Conservation (phyloP, 2,113 vertebrate genomes). For the Perccottus glenii region DNA sequence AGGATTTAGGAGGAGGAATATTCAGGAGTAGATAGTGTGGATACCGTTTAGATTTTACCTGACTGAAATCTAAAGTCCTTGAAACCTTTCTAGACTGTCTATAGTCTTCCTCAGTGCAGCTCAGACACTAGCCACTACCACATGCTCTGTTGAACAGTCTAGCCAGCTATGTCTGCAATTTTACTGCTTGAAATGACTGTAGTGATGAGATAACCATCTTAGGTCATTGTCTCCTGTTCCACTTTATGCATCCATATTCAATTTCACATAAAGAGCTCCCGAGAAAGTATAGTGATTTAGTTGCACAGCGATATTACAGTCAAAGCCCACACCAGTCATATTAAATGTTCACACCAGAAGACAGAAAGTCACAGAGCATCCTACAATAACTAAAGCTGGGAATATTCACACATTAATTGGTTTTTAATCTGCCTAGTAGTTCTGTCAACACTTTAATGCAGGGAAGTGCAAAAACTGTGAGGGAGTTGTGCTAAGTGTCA, state of each 20-base stretch:
- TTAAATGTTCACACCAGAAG: slow-evolving; percentile 49
- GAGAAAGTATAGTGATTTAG: slow-evolving; percentile 66
- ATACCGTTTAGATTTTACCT: no score
- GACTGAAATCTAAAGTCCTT: slow-evolving; percentile 4
- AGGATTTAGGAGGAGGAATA: slow-evolving; percentile 35
- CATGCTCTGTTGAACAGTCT: neutral
- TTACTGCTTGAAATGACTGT: slow-evolving; percentile 26
- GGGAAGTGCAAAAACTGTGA: slow-evolving; percentile 51
- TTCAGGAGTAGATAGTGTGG: slow-evolving; percentile 10
- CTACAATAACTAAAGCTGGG: slow-evolving; percentile 4
- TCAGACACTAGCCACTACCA: no score
- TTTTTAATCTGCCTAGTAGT: slow-evolving; percentile 30
- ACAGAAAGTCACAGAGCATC: slow-evolving; percentile 36
- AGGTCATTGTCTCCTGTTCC: slow-evolving; percentile 62
- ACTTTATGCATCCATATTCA: slow-evolving; percentile 65
- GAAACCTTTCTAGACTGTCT: no score
- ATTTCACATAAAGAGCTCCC: slow-evolving; percentile 67
- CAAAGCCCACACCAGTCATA: slow-evolving; percentile 49
- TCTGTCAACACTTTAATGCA: slow-evolving; percentile 31
- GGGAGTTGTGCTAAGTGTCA: slow-evolving; percentile 56
- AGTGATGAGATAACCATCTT: slow-evolving; percentile 36
- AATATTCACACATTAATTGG: slow-evolving; percentile 31
- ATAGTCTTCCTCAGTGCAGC: no score
- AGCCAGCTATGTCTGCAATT: slow-evolving; percentile 15
- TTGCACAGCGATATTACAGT: slow-evolving; percentile 42